Conservation (phyloP, 1,140 invertebrate species). For the Drosophila quadrilineata region DNA sequence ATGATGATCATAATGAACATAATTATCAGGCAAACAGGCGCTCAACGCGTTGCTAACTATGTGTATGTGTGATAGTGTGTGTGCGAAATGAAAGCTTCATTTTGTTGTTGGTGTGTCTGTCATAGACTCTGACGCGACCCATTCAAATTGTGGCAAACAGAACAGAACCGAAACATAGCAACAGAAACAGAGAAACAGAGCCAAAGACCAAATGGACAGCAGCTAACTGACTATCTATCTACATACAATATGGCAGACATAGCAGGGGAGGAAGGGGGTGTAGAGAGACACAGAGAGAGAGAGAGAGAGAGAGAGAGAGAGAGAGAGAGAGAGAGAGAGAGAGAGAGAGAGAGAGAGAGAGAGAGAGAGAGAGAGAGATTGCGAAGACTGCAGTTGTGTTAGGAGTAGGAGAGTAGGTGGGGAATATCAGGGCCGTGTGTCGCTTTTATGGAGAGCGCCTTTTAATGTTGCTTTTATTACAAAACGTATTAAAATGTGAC, state of each 20-base stretch:
- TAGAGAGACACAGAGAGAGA: not conserved
- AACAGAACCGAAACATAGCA: conserved; percentile 53
- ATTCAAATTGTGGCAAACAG: conserved; percentile 67
- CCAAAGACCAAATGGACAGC: conserved; percentile 22
- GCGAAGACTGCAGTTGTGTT: too few species aligned
- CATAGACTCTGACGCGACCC: conserved; percentile 56
- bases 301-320: not conserved
- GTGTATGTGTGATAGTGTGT: conserved; percentile 1
- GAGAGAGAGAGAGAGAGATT: not conserved
- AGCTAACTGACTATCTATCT: not conserved
- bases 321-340: not conserved
- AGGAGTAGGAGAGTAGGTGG: not conserved
- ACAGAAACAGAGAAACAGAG: not conserved
- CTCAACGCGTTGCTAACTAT: conserved; percentile 25
- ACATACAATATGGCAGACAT: too few species aligned
- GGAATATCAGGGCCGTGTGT: conserved; percentile 16
- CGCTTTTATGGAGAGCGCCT: conserved; percentile 22
- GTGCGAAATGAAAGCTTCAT: conserved; percentile 26
- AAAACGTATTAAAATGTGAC: conserved; percentile 32
- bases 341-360: not conserved
- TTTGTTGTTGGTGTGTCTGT: conserved; percentile 36
- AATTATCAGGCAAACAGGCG: conserved; percentile 37
- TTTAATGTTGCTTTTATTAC: conserved; percentile 28
- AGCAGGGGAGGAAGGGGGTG: not conserved
- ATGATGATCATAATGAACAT: conserved; percentile 25